Conservation (phyloP, 2,113 vertebrate genomes). For the Tretioscincus oriximinensis region DNA sequence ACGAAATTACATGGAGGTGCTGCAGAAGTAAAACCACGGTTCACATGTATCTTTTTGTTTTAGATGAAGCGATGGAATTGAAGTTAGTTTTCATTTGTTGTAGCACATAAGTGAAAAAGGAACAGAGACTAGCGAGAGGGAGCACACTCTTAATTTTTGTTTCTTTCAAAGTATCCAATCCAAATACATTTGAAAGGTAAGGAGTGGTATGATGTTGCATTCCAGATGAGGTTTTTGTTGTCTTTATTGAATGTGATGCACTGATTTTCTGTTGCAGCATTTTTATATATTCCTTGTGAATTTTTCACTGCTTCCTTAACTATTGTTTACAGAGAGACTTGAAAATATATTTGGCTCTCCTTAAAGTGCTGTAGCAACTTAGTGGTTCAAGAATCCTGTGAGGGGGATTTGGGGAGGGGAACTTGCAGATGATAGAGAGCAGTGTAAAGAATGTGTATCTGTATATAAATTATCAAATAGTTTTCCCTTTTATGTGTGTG, state of each 20-base stretch:
- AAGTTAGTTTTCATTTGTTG: constrained; percentile 43
- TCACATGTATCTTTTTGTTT: constrained; percentile 29
- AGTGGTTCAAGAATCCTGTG: constrained; percentile 74
- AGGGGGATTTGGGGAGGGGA: constrained; percentile 59
- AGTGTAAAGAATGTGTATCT: constrained; percentile 93
- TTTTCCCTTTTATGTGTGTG: constrained; percentile 71
- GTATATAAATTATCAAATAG: constrained; percentile 88
- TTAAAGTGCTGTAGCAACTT: constrained; percentile 74
- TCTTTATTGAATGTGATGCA: constrained; percentile 81
- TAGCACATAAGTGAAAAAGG: constrained; percentile 53
- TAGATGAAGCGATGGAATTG: constrained; percentile 51
- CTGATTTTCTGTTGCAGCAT: constrained; percentile 80
- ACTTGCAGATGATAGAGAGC: constrained; percentile 73
- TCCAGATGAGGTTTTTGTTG: constrained; percentile 70
- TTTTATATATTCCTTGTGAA: constrained; percentile 71
- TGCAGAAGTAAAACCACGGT: constrained; percentile 31
- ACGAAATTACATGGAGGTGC: constrained; percentile 44
- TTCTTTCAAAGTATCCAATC: constrained; percentile 57
- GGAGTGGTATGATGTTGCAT: constrained; percentile 62
- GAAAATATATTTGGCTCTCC: constrained; percentile 69
- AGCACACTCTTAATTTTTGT: constrained; percentile 40
- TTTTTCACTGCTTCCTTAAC: constrained; percentile 75
- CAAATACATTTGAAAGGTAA: constrained; percentile 62
- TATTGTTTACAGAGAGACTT: constrained; percentile 82
- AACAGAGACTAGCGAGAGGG: constrained; percentile 32